A percentile compares a stretch with the other conserved stretches of the same genome.
phyloP scores from a whole-genome alignment of 2,888 invertebrate species.

The Dicycla oo region DNA sequence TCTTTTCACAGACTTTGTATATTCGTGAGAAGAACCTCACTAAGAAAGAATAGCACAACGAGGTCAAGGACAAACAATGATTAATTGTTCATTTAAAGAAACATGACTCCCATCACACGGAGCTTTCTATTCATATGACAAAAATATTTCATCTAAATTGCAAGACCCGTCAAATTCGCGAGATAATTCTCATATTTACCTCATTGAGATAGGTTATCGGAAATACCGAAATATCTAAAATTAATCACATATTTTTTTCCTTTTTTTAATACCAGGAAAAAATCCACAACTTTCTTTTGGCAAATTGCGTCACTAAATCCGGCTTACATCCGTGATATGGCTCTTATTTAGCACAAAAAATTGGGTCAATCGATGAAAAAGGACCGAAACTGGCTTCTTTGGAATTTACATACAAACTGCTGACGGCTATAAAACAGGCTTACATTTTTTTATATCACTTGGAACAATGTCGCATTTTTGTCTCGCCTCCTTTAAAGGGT shows the following conservation, averaged over 20 bases:
- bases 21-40: constrained; percentile 33
- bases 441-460: constrained; percentile 27
- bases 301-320: constrained; percentile 52
- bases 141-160: neutral
- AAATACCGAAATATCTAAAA: constrained; percentile 15
- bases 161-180: neutral
- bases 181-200: constrained; percentile 2
- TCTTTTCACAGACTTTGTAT: constrained; percentile 28
- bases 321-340: constrained; percentile 31
- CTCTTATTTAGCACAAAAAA: constrained; percentile 49
- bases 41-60: neutral
- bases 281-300: constrained; percentile 63
- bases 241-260: neutral
- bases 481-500: neutral
- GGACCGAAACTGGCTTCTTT: constrained; percentile 27
- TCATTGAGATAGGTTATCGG: neutral
- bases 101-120: neutral
- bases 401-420: constrained; percentile 43
- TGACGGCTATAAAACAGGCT: neutral
- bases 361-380: constrained; percentile 52
- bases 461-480: constrained; percentile 23
- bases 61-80: constrained; percentile 46
- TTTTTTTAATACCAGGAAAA: neutral
- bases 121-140: constrained; percentile 20
- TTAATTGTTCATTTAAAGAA: constrained; percentile 11